Conservation (phyloP, 2,113 vertebrate genomes). For the Gila orcuttii region DNA sequence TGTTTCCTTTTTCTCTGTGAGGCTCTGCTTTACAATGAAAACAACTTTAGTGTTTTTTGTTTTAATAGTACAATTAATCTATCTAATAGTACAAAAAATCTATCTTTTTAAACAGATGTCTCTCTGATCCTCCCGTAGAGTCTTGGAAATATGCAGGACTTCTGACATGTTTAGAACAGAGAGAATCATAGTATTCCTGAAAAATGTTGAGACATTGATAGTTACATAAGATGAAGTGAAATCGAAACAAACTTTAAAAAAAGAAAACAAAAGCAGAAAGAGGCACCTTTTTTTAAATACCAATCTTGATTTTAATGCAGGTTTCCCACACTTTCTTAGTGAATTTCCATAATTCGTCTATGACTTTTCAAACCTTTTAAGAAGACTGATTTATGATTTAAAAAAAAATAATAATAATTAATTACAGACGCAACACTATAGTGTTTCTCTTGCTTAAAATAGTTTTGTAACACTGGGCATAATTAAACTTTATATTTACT, state of each 20-base stretch:
- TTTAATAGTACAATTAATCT: not conserved
- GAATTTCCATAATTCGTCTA: not conserved
- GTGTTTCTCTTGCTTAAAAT: not conserved
- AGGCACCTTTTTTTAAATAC: not conserved
- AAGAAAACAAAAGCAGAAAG: not conserved
- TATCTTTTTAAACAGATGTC: not conserved
- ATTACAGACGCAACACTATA: not conserved
- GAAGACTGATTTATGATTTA: not conserved
- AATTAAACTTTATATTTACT: not conserved
- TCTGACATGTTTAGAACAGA: not conserved
- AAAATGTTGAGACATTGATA: not conserved
- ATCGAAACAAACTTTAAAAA: not conserved
- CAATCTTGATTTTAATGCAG: not conserved
- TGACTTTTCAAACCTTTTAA: not conserved
- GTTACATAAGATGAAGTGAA: not conserved
- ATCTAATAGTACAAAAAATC: too few relatives aligned
- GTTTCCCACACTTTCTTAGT: not conserved
- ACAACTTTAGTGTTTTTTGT: not conserved
- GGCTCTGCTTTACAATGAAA: conserved; percentile 20
- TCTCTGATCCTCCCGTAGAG: not conserved
- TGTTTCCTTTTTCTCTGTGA: not conserved
- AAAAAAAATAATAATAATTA: too few relatives aligned
- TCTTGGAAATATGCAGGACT: not conserved
- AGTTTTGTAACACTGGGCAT: not conserved
- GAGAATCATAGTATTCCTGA: not conserved